Conservation (phyloP, 2,888 invertebrate genomes). For the Cacoxenus indagator region DNA sequence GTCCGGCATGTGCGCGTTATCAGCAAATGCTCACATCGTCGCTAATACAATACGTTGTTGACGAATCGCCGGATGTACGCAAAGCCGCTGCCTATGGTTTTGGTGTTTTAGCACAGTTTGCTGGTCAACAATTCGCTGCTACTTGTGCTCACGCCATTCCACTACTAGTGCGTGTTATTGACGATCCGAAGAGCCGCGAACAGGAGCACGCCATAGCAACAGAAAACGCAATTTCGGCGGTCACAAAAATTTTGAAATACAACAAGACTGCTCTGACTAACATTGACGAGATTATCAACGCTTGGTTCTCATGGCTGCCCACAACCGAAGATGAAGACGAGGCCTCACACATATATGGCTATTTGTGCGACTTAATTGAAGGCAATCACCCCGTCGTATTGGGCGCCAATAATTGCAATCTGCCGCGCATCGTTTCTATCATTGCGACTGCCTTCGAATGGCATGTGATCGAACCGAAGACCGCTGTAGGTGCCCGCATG, state of each 20-base stretch:
- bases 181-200: constrained; percentile 83
- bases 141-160: constrained; percentile 90
- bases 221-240: constrained; percentile 98
- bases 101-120: constrained; percentile 89
- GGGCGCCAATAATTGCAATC: constrained; percentile 88
- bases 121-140: constrained; percentile 80
- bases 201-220: constrained; percentile 92
- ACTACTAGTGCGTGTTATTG: constrained; percentile 85
- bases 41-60: constrained; percentile 83
- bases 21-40: constrained; percentile 90
- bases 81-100: constrained; percentile 98
- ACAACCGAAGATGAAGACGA: constrained; percentile 97
- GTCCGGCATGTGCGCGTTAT: constrained; percentile 90
- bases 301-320: constrained; percentile 96
- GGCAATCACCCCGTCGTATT: constrained; percentile 88
- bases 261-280: constrained; percentile 83
- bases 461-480: constrained; percentile 83
- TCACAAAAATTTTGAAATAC: constrained; percentile 96
- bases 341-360: constrained; percentile 94
- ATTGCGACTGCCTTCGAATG: constrained; percentile 91
- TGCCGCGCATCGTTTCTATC: constrained; percentile 88
- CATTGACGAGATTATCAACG: constrained; percentile 87
- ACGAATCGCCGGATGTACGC: constrained; percentile 90
- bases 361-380: constrained; percentile 95
- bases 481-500: constrained; percentile 84